Percentiles rank a stretch among this genome's conserved stretches.
Conservation (phyloP, 2,888 invertebrate genomes). For the Lasioglossum marginatum region DNA sequence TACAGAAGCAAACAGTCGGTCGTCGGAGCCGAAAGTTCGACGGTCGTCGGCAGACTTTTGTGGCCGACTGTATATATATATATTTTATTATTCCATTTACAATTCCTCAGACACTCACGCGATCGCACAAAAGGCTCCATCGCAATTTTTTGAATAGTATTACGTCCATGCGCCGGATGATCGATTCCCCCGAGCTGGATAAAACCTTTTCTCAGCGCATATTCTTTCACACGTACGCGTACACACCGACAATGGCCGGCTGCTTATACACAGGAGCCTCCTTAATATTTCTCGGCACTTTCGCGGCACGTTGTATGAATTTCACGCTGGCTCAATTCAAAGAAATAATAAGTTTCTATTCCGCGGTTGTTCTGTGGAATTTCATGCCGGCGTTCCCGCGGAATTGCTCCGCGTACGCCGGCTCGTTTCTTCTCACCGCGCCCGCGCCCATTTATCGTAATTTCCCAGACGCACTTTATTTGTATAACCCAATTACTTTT, state of each 20-base stretch:
- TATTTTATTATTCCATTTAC: conserved; percentile 39
- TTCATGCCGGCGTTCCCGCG: conserved; percentile 29
- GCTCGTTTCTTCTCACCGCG: conserved; percentile 28
- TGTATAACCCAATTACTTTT: conserved; percentile 3
- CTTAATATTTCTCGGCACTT: conserved; percentile 67
- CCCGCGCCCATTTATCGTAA: conserved; percentile 23
- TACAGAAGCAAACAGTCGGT: neutral
- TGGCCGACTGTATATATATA: neutral
- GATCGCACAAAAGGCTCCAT: conserved; percentile 44
- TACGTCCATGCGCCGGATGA: conserved; percentile 58
- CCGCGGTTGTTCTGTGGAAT: conserved; percentile 27
- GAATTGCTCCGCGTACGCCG: conserved; percentile 23
- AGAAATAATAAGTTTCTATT: conserved; percentile 63
- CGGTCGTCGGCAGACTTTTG: neutral
- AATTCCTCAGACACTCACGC: conserved; percentile 13
- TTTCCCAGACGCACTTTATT: conserved; percentile 22
- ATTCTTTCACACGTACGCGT: conserved; percentile 57
- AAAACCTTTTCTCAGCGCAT: conserved; percentile 53
- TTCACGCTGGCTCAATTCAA: conserved; percentile 51
- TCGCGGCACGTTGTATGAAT: conserved; percentile 39
- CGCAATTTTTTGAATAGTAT: conserved; percentile 61
- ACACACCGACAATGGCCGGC: conserved; percentile 33
- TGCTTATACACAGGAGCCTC: conserved; percentile 41
- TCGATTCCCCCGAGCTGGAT: conserved; percentile 58
- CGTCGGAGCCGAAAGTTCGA: neutral